Base-by-base conservation (phyloP, 2,888 invertebrate genomes). In the Ophraella communa region DNA sequence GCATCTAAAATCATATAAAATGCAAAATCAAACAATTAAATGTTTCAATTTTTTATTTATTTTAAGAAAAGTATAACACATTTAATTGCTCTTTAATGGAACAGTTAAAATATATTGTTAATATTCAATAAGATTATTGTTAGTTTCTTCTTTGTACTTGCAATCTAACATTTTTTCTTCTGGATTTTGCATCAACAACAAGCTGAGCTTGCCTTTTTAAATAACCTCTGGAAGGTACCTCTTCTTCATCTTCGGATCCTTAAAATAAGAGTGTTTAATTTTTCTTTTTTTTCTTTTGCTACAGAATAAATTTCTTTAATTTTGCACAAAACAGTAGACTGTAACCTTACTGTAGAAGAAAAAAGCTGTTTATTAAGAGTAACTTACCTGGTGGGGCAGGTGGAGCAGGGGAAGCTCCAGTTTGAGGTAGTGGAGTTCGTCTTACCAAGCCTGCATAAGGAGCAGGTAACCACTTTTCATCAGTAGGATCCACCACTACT, bases 191-290 rank as follows among this genome's bases (percentile, higher is more conserved):
- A 79, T 94, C 94, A 2, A 94, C 88, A 49, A 94, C 91, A 18
- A 94, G 81, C 76, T 93, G 92, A 0, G 94, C 93, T 79, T 94
- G 94, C 63, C 92, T 85, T 82, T 94, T 94, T 64, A 94, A 82
- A 78, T 87, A 89, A 67, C 88, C 89, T 53, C 94, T 85, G 0
- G 93, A 91, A 0, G 94, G 93, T 45, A 94, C 90, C 76, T 94
- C 94, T 69, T 91, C 93, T 75, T 93, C 93, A 68, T 93, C 93
- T 64, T 93, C 93, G 0, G 91, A 89, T 3, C 85, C 87, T 85
- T 67, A 57, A 75, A 74, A 49, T 52, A 45, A 53, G 14, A 27
- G 3, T 11, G 1, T 1, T 45, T 7, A n/a, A n/a, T n/a, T n/a
- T n/a, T n/a, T n/a, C n/a, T n/a, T n/a, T n/a, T n/a, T n/a, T n/a